A percentile compares a stretch with the other conserved stretches of the same genome.
phyloP scores from a whole-genome alignment of 2,888 invertebrate genomes.

The Pimpla rufipes region DNA sequence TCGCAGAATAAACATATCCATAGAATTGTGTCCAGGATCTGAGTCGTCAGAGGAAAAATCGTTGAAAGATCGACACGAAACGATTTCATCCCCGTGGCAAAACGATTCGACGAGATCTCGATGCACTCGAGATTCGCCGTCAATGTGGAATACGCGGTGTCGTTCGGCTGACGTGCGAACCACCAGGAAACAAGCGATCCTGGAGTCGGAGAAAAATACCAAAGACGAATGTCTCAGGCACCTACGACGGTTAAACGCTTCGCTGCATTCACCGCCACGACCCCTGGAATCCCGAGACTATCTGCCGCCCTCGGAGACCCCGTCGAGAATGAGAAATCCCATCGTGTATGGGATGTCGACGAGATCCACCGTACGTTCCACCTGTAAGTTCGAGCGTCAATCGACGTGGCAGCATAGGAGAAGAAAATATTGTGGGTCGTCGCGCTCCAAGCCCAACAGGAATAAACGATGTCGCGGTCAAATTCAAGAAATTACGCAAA shows the following conservation, averaged over 20 bases:
- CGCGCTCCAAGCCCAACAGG: background rate
- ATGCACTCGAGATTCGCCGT: background rate
- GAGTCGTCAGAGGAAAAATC: conserved; percentile 20
- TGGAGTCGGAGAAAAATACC: conserved; percentile 35
- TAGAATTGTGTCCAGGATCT: conserved; percentile 57
- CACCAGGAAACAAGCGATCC: conserved; percentile 6
- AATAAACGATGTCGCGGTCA: conserved; percentile 1
- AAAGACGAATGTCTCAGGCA: conserved; percentile 25
- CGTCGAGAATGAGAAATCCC: conserved; percentile 55
- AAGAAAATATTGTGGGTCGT: background rate
- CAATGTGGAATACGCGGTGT: conserved; percentile 4
- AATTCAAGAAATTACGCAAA: background rate
- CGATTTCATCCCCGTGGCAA: background rate
- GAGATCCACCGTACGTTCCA: conserved; percentile 46
- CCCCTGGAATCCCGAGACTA: conserved; percentile 55
- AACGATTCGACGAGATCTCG: conserved; percentile 12
- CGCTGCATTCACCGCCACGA: conserved; percentile 44
- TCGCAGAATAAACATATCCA: conserved; percentile 64
- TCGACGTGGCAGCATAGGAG: conserved; percentile 3
- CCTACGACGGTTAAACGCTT: conserved; percentile 1
- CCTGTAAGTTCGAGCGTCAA: conserved; percentile 34
- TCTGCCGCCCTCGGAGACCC: background rate
- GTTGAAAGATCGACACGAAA: background rate
- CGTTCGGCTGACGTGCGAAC: conserved; percentile 34
- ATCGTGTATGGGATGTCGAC: conserved; percentile 49